Base-by-base conservation (phyloP, 2,888 invertebrate genomes). In the Schizotus pectinicornis region DNA sequence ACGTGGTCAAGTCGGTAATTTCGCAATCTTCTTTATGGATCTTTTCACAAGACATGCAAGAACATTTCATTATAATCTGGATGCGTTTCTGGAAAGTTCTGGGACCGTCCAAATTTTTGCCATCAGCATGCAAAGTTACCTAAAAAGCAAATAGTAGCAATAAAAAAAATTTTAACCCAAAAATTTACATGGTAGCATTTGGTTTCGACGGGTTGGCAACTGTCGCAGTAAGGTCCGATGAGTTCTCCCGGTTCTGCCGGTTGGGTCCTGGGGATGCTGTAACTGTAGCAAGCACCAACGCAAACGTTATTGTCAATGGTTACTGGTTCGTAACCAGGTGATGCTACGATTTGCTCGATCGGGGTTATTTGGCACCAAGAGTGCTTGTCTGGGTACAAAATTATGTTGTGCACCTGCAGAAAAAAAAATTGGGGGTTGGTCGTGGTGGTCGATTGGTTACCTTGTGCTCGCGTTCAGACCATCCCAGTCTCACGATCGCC, bases 281-380 rank as follows among this genome's bases (percentile, higher is more conserved):
- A 88, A 63, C 87, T 88, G 77, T 87, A 88, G 73, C 88, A 88
- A 2, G 87, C 86, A 2, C 88, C 88, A 8, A 88, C 88, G 72
- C 88, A 88, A 3, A 88, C 88, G 70, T 87, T 87, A 75, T 88
- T 88, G 74, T 87, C 86, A 63, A 88, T 84, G 62, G 87, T 87
- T 65, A 84, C 81, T 0, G 86, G 83, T 61, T 84, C 83, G 71
- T 86, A 88, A 50, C 86, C 86, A 1, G 86, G 85, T 74, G 85
- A 83, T n/a, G 85, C 83, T 34, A 88, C 85, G 13, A 88, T 85
- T 75, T 88, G 88, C 71, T 86, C 86, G 62, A 88, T 88, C 3
- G 85, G 84, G 30, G 86, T 86, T 11, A 86, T 85, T 70, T 87
- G 86, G 74, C 88, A 88, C 88, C 88, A 88, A 14, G 88, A 88